These are phyloP conservation scores for Euplagia quadripunctaria DNA, from an alignment of 2,888 invertebrate genomes.

Conservation along the genomic window DNA sequence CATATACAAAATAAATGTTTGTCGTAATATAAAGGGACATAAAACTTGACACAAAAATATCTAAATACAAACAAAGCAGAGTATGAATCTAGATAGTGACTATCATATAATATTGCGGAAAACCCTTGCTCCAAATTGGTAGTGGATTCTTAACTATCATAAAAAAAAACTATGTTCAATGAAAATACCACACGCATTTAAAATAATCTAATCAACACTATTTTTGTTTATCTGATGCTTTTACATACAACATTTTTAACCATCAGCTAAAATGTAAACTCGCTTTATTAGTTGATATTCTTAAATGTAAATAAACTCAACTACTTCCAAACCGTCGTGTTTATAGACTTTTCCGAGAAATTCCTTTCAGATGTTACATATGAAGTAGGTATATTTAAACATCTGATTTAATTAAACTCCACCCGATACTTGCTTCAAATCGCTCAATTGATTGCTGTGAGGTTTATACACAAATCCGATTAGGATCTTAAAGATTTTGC, in stretches of 20 bases:
- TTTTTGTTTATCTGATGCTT: conserved; percentile 14
- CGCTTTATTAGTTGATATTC: conserved; percentile 17
- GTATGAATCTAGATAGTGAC: too few relatives aligned
- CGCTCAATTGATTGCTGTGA: not conserved
- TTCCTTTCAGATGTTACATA: conserved; percentile 9
- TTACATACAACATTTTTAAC: conserved; percentile 12
- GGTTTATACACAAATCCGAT: conserved; percentile 8
- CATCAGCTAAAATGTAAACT: conserved; percentile 10
- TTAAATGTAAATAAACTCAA: conserved; percentile 15
- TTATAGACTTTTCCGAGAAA: conserved; percentile 7
- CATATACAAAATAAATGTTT: too few relatives aligned
- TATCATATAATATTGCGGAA: too few relatives aligned
- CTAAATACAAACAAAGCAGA: not conserved
- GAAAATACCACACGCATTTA: not conserved
- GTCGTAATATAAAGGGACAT: too few relatives aligned
- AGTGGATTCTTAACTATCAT: not conserved
- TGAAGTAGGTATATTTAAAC: not conserved
- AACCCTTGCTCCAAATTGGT: not conserved
- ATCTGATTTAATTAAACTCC: conserved; percentile 4
- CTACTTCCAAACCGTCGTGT: conserved; percentile 11
- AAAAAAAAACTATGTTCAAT: not conserved
- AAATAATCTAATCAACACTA: conserved; percentile 6
- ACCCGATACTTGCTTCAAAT: not conserved
- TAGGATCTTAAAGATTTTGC: not conserved
- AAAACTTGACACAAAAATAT: not conserved